Evolutionary conservation across 2,797 vertebrate species (phyloP), one percentile per base, ranked within the genome.

Genomic region (Amniataba percoides): DNA sequence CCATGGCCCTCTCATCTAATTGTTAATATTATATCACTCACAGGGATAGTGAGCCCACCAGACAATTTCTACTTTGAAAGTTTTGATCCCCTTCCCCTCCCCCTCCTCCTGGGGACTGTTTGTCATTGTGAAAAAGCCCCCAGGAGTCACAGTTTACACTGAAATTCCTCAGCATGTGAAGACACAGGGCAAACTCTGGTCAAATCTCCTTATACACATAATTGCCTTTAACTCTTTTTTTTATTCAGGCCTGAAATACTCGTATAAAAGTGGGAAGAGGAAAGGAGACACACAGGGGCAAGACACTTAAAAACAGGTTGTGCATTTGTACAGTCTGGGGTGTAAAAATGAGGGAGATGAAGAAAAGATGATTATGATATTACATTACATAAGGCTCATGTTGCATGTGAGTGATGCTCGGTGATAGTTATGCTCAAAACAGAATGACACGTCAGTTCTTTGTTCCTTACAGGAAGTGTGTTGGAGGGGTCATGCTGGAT

Each of bases 91-190:
- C 5, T 31, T 5, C 1, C 27, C 27, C 27, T 31, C 27, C 27
- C 31, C 62, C 36, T 60, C 51, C 21, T 82, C 64, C 31, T 48
- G 25, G 75, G 63, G 62, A 67, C 6, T 80, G 52, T 79, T 82
- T 78, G 53, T 74, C 40, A 60, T 63, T 53, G 8, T 56, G 5
- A 23, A 36, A 56, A 60, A 72, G 46, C 7, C 25, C 46, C 53
- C 48, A 46, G 19, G 3, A 52, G 36, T 39, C 23, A 79, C 78
- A 85, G 71, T 85, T 77, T 80, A 81, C 80, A 19, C 11, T 68
- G 49, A 89, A 80, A 94, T 94, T 90, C 89, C 87, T 88, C 79
- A 87, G 48, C 45, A 15, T 40, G 40, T 40, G 36, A 6, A 31
- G 36, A 76, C 10, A 62, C 7, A 18, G 21, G 73, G 56, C 25